Evolutionary conservation across 2,113 vertebrate species (phyloP).

Genomic region (Nannospalax galili): DNA sequence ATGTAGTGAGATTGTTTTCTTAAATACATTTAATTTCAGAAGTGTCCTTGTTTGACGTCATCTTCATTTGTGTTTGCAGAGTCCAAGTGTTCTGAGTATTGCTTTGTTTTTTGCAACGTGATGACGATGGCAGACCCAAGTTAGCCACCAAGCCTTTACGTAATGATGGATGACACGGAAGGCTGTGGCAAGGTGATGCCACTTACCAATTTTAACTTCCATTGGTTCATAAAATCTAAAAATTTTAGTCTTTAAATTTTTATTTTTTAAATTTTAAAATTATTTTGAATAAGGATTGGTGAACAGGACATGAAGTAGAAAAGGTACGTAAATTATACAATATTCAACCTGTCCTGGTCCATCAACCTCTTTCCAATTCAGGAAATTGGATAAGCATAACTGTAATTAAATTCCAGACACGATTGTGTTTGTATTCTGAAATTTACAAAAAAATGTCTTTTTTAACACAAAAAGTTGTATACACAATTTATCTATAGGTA

Average conservation of each 20-base stretch:
- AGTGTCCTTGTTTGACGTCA: neutral
- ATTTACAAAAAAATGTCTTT: neutral
- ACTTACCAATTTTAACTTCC: neutral
- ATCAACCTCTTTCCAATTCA: neutral
- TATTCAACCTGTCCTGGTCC: neutral
- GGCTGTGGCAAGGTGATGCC: neutral
- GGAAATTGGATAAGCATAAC: neutral
- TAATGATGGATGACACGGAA: neutral
- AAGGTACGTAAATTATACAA: neutral
- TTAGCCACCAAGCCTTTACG: neutral
- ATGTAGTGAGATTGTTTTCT: neutral
- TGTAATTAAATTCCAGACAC: neutral
- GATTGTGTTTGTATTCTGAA: neutral
- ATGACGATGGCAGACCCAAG: too few species aligned
- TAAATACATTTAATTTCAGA: neutral
- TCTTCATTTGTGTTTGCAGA: neutral
- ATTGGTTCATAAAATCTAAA: neutral
- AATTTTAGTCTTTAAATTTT: neutral
- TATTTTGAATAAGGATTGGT: conserved; percentile 14
- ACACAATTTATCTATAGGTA: neutral
- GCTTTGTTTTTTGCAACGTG: neutral
- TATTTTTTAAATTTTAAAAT: neutral
- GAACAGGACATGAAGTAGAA: neutral
- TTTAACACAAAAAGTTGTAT: neutral
- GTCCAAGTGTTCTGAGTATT: neutral